A percentile compares a stretch with the other conserved stretches of the same genome.
Conservation (phyloP, 2,888 invertebrate species). For the Acanthococcus lagerstroemiae region DNA sequence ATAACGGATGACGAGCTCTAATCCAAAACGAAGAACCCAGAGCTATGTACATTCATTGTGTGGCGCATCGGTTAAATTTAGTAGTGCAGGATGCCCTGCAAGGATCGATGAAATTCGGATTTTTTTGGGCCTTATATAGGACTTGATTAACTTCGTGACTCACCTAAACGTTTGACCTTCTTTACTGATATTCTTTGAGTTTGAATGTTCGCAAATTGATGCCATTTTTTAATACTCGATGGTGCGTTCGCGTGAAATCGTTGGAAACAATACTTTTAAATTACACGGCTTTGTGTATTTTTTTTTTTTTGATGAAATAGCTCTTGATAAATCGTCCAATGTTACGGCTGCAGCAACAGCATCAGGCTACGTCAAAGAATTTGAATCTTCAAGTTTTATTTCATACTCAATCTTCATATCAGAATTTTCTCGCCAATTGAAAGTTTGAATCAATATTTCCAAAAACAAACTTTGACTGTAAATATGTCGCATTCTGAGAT, state of each 20-base stretch:
- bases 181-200: background rate
- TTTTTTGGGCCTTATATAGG: too few relatives aligned
- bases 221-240: background rate
- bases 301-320: background rate
- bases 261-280: too few relatives aligned
- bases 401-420: background rate
- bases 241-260: too few relatives aligned
- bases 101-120: background rate
- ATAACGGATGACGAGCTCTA: background rate
- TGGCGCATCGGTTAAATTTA: background rate
- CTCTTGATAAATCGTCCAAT: background rate
- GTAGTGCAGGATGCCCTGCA: background rate
- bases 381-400: background rate
- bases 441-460: background rate
- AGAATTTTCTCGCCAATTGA: background rate
- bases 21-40: background rate
- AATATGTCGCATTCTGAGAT: background rate
- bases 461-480: background rate
- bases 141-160: too few relatives aligned
- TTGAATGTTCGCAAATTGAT: background rate
- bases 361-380: background rate
- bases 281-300: too few relatives aligned
- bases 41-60: too few relatives aligned
- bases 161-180: background rate
- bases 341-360: background rate